Evolutionary conservation across 1,140 invertebrate species (phyloP).

Genomic region (Papilio helenus): DNA sequence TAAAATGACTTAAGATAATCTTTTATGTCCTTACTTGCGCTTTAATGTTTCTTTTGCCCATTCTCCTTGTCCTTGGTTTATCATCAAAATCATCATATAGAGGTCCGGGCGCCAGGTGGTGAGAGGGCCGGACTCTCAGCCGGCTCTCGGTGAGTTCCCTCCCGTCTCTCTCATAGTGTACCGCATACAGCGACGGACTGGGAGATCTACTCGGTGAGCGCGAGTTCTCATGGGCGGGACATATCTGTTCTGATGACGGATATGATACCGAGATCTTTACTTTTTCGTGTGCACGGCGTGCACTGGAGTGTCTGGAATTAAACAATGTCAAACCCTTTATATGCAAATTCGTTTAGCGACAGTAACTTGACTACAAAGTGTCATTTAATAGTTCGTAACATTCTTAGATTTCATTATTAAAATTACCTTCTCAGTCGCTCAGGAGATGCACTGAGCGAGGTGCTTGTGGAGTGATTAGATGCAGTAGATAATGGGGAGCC

Average conservation of each 20-base stretch:
- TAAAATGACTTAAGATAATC: no score
- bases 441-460: constrained; percentile 83
- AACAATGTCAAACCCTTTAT: neutral
- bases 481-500: constrained; percentile 85
- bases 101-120: constrained; percentile 74
- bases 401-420: neutral
- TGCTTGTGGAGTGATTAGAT: constrained; percentile 84
- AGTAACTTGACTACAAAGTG: neutral
- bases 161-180: constrained; percentile 85
- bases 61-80: constrained; percentile 87
- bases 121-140: constrained; percentile 61
- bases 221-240: constrained; percentile 74
- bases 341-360: no score
- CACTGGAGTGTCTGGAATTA: constrained; percentile 82
- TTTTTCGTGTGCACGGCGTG: constrained; percentile 86
- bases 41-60: constrained; percentile 94
- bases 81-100: constrained; percentile 83
- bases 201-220: constrained; percentile 72
- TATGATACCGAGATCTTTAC: constrained; percentile 93
- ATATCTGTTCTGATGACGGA: constrained; percentile 90
- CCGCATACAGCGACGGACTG: constrained; percentile 82
- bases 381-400: no score
- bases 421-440: constrained; percentile 76
- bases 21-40: constrained; percentile 81
- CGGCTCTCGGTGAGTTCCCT: constrained; percentile 77